A percentile compares a stretch with the other conserved stretches of the same genome.
phyloP scores from a whole-genome alignment of 2,888 invertebrate species.

The Drosophila pseudotalamancana region DNA sequence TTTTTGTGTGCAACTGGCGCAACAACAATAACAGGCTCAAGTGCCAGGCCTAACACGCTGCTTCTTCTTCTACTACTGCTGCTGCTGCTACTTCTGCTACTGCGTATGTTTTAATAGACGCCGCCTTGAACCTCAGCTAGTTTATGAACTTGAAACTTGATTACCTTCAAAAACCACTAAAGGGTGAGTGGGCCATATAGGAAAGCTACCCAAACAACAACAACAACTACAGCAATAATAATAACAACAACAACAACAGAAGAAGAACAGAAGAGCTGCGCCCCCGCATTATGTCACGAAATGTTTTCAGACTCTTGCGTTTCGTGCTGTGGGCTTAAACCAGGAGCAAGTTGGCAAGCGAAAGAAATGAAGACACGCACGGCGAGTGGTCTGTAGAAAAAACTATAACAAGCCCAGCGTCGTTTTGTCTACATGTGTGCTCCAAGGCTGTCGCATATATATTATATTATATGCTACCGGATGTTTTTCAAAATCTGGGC shows the following conservation, averaged over 20 bases:
- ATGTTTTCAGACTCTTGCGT: conserved; percentile 56
- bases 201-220: conserved; percentile 27
- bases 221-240: conserved; percentile 20
- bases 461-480: conserved; percentile 34
- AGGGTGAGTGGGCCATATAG: conserved; percentile 41
- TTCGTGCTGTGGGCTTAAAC: conserved; percentile 34
- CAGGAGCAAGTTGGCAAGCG: conserved; percentile 13
- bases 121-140: conserved; percentile 69
- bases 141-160: conserved; percentile 79
- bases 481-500: conserved; percentile 59
- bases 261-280: no score
- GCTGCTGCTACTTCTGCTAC: conserved; percentile 5
- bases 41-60: conserved; percentile 7
- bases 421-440: conserved; percentile 20
- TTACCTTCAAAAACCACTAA: conserved; percentile 75
- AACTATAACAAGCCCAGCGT: conserved; percentile 52
- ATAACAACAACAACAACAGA: conserved; percentile 28
- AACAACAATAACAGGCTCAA: conserved; percentile 53
- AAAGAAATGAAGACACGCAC: conserved; percentile 61
- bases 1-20: conserved; percentile 23
- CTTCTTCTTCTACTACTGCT: neutral
- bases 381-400: conserved; percentile 50
- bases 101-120: conserved; percentile 45
- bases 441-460: conserved; percentile 47
- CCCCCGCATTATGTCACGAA: conserved; percentile 72